Conservation (phyloP, 2,888 invertebrate species). For the Perithous albicinctus region DNA sequence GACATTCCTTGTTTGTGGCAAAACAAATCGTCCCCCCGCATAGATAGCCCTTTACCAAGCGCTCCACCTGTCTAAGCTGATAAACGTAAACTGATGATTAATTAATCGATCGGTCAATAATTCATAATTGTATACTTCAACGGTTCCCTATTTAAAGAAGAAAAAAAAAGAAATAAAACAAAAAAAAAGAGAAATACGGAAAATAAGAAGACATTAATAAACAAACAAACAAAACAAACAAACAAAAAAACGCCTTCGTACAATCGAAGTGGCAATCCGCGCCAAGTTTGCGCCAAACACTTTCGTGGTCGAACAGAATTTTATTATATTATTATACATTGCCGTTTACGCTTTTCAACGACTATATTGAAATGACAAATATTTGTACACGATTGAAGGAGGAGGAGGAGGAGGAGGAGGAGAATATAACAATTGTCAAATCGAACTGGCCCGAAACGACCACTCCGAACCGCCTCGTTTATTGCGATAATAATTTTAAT, state of each 20-base stretch:
- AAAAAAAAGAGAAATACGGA: conserved; percentile 44
- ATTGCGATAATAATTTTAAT: conserved; percentile 65
- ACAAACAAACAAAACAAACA: conserved; percentile 44
- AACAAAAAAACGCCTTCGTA: conserved; percentile 74
- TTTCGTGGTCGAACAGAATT: conserved; percentile 65
- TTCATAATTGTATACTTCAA: conserved; percentile 71
- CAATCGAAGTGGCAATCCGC: conserved; percentile 76
- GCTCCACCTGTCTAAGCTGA: conserved; percentile 75
- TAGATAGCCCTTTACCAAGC: conserved; percentile 75
- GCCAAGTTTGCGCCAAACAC: conserved; percentile 69
- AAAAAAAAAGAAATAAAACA: conserved; percentile 34
- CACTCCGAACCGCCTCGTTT: conserved; percentile 58
- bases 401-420: too few relatives aligned
- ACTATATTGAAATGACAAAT: conserved; percentile 57
- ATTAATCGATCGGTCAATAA: conserved; percentile 74
- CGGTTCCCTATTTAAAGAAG: conserved; percentile 69
- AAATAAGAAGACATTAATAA: conserved; percentile 50
- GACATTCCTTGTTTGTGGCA: conserved; percentile 82
- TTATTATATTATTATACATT: conserved; percentile 69
- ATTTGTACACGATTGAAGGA: conserved; percentile 54
- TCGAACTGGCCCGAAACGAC: conserved; percentile 61
- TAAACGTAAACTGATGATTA: conserved; percentile 68
- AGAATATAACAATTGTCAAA: conserved; percentile 63
- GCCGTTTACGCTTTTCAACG: conserved; percentile 70
- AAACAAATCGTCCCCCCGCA: conserved; percentile 69